phyloP scores from a whole-genome alignment of 2,113 vertebrate species.

The Protobothrops flavoviridis region DNA sequence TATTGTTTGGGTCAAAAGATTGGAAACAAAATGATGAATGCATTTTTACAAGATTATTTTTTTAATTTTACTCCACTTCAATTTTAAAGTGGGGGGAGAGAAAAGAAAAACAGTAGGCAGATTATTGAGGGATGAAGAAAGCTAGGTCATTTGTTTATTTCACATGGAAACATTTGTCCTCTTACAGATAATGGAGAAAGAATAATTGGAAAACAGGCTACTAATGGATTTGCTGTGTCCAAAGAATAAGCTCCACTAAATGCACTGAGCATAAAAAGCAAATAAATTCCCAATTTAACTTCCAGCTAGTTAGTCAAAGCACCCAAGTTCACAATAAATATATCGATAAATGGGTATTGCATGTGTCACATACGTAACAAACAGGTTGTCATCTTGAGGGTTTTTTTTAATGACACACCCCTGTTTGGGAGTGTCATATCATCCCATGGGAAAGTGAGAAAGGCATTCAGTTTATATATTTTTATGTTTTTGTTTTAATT shows the following conservation, averaged over 20 bases:
- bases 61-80: neutral
- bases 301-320: neutral
- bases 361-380: neutral
- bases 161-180: neutral
- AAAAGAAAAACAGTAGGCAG: neutral
- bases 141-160: neutral
- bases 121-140: neutral
- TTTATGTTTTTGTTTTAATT: neutral
- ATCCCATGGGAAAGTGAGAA: neutral
- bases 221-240: neutral
- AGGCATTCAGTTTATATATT: neutral
- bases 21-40: neutral
- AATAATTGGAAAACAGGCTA: neutral
- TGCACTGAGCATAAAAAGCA: constrained; percentile 7
- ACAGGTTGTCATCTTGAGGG: neutral
- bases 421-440: neutral
- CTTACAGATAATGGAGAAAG: neutral
- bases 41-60: neutral
- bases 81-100: neutral
- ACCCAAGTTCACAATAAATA: neutral
- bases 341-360: neutral
- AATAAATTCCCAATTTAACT: neutral
- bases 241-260: neutral
- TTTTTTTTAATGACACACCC: neutral
- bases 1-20: neutral